A percentile compares a stretch with the other conserved stretches of the same genome.
These are phyloP conservation scores for Didymodactylos carnosus DNA, from an alignment of 2,888 invertebrate genomes.

Conservation along the genomic window DNA sequence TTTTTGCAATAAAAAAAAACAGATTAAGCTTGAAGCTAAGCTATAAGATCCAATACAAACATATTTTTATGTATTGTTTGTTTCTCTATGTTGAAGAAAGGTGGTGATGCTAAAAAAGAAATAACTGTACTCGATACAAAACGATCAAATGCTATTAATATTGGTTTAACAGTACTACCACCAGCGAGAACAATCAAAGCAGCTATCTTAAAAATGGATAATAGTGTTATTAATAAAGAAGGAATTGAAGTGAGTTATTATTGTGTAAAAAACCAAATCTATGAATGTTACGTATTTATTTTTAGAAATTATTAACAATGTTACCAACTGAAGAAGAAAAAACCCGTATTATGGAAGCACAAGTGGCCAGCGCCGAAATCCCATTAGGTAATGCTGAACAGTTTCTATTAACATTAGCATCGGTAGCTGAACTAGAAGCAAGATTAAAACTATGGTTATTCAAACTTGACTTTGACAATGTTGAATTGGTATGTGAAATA, in stretches of 20 bases:
- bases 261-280: neutral
- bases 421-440: conserved; percentile 79
- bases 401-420: conserved; percentile 81
- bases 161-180: conserved; percentile 93
- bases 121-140: conserved; percentile 85
- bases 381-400: conserved; percentile 89
- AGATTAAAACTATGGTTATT: conserved; percentile 90
- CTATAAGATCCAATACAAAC: too few relatives aligned
- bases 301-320: conserved; percentile 72
- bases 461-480: conserved; percentile 87
- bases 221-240: conserved; percentile 86
- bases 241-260: conserved; percentile 56
- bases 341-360: conserved; percentile 83
- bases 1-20: too few relatives aligned
- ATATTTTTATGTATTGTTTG: neutral
- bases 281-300: conserved; percentile 10
- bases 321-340: conserved; percentile 88
- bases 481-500: conserved; percentile 50
- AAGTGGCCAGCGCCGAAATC: conserved; percentile 67
- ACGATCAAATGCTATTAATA: conserved; percentile 94
- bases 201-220: conserved; percentile 92
- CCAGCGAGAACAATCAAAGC: conserved; percentile 91
- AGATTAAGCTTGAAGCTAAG: too few relatives aligned
- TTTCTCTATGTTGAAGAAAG: conserved; percentile 10
- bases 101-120: conserved; percentile 48